phyloP scores from a whole-genome alignment of 1,140 invertebrate species.

The Drosophila pallidifrons region DNA sequence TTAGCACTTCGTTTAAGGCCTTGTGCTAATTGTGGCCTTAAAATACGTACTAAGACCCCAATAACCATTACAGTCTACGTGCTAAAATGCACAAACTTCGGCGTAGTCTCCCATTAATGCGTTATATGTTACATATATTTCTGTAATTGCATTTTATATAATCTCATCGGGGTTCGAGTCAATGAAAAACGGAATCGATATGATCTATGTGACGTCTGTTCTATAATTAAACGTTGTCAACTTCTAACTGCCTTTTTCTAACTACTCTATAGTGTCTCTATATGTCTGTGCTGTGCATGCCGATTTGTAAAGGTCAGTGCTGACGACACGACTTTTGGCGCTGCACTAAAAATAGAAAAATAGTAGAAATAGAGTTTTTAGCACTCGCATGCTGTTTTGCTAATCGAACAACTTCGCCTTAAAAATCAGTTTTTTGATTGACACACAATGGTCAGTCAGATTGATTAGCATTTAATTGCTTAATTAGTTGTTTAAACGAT shows the following conservation, averaged over 20 bases:
- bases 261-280: constrained; percentile 8
- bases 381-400: constrained; percentile 37
- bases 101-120: constrained; percentile 1
- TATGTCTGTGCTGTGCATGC: constrained; percentile 6
- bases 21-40: constrained; percentile 56
- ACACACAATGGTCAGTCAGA: constrained; percentile 10
- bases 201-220: constrained; percentile 54
- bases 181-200: constrained; percentile 50
- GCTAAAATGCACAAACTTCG: constrained; percentile 61
- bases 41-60: constrained; percentile 23
- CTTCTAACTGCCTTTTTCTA: constrained; percentile 11
- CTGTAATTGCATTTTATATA: constrained; percentile 30
- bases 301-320: constrained; percentile 56
- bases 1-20: constrained; percentile 40
- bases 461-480: constrained; percentile 63
- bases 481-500: constrained; percentile 8
- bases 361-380: constrained; percentile 1
- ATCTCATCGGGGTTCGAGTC: constrained; percentile 29
- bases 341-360: constrained; percentile 19
- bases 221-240: constrained; percentile 59
- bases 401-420: constrained; percentile 27
- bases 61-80: constrained; percentile 53
- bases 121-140: constrained; percentile 38
- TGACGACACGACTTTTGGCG: constrained; percentile 54
- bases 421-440: constrained; percentile 2